These are phyloP conservation scores for Acestrorhynchus altus DNA, from an alignment of 2,797 vertebrate species.

Conservation along the genomic window DNA sequence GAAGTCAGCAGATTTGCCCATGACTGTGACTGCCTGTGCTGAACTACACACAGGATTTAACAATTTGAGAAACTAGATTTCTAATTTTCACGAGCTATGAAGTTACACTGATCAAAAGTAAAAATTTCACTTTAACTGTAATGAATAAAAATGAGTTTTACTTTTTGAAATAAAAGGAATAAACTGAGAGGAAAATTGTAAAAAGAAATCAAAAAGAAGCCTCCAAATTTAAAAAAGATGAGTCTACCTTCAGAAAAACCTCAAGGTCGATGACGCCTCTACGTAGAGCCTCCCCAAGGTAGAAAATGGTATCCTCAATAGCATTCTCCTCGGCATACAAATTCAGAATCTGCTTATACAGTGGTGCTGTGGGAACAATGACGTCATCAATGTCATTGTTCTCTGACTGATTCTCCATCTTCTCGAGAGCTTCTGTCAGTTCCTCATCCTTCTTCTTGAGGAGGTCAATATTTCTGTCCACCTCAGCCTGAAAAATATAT, in stretches of 20 bases:
- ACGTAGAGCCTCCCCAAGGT: conserved; percentile 94
- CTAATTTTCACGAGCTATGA: no score
- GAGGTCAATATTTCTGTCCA: conserved; percentile 96
- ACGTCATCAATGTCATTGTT: conserved; percentile 98
- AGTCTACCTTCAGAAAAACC: conserved; percentile 94
- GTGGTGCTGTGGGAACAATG: conserved; percentile 95
- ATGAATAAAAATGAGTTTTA: no score
- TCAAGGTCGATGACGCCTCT: conserved; percentile 97
- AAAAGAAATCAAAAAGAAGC: background rate
- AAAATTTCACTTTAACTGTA: no score
- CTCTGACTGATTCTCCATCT: conserved; percentile 98
- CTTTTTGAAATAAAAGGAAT: no score
- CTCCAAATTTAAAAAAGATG: background rate
- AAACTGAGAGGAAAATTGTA: background rate
- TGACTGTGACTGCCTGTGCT: no score
- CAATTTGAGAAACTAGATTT: no score
- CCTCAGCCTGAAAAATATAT: conserved; percentile 82
- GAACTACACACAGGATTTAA: no score
- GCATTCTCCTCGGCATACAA: conserved; percentile 98
- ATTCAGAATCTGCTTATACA: conserved; percentile 99
- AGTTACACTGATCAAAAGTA: no score
- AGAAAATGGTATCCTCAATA: conserved; percentile 99
- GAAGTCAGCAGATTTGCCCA: no score
- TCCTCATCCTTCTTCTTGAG: conserved; percentile 98
- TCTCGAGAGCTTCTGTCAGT: conserved; percentile 94